phyloP scores from a whole-genome alignment of 2,797 vertebrate genomes.

The Cryptoprocta ferox region DNA sequence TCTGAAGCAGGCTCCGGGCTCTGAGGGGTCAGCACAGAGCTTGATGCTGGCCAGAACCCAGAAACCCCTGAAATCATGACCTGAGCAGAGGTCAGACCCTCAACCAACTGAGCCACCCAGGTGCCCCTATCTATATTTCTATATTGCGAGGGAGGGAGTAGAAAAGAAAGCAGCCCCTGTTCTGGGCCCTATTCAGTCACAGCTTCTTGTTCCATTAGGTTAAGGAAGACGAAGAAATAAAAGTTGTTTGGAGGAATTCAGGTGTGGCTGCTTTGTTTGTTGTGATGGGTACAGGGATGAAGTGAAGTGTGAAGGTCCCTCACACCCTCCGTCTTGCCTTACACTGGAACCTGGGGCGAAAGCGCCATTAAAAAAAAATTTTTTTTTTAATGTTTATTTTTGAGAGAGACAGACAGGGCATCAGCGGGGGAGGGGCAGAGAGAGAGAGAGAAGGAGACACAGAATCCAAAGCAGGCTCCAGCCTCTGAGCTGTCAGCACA shows the following conservation, averaged over 20 bases:
- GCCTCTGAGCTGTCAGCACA: too few species aligned
- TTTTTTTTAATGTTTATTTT: too few species aligned
- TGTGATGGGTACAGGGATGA: slow-evolving; percentile 71
- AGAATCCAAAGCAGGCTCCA: too few species aligned
- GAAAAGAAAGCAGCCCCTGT: slow-evolving; percentile 67
- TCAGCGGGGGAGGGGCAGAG: too few species aligned
- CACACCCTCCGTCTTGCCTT: slow-evolving; percentile 79
- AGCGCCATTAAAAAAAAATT: not conserved
- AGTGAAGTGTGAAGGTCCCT: slow-evolving; percentile 71
- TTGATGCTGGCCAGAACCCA: too few species aligned
- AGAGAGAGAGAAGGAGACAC: too few species aligned
- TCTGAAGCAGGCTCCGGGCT: too few species aligned
- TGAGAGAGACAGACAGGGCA: too few species aligned
- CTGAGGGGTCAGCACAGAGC: too few species aligned
- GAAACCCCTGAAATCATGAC: too few species aligned
- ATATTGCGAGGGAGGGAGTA: slow-evolving; percentile 68
- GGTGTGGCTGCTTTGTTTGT: slow-evolving; percentile 75
- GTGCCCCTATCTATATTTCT: slow-evolving; percentile 54
- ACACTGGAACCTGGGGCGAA: slow-evolving; percentile 74
- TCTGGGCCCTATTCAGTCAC: slow-evolving; percentile 72
- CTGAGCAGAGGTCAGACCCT: too few species aligned
- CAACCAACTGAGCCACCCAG: too few species aligned
- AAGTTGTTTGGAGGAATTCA: slow-evolving; percentile 80
- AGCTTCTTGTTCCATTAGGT: slow-evolving; percentile 76
- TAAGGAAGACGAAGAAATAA: slow-evolving; percentile 81